Evolutionary conservation across 2,888 invertebrate genomes (phyloP).

Genomic region (Branchinecta sandiegonensis): DNA sequence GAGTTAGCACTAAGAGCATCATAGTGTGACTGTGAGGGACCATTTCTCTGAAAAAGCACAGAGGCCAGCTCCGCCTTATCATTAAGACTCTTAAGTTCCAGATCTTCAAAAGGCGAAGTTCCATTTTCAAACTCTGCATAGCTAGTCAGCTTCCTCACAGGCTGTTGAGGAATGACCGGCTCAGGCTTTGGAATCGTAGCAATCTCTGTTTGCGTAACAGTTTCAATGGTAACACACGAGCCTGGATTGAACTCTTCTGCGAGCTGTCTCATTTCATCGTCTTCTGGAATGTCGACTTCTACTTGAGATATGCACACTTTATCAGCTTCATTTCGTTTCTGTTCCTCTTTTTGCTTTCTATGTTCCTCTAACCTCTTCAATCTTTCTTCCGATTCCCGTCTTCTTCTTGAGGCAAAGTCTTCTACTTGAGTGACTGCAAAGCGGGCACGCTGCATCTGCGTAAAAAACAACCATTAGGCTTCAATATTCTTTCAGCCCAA

Average conservation of each 20-base stretch:
- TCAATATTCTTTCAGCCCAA: too few relatives aligned
- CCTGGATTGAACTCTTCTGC: not conserved
- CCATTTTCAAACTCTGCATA: slow-evolving; percentile 76
- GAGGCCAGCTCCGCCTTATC: slow-evolving; percentile 79
- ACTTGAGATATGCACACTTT: not conserved
- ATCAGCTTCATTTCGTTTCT: not conserved
- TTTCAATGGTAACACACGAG: not conserved
- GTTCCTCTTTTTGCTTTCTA: not conserved
- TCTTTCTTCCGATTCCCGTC: not conserved
- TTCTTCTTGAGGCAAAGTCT: not conserved
- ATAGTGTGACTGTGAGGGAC: too few relatives aligned
- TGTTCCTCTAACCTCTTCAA: not conserved
- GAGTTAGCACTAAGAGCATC: too few relatives aligned
- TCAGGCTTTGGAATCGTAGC: too few relatives aligned
- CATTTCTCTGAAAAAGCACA: slow-evolving; percentile 38
- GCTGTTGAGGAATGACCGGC: not conserved
- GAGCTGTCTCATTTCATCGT: not conserved
- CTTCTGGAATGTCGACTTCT: slow-evolving; percentile 9
- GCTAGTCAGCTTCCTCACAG: slow-evolving; percentile 1
- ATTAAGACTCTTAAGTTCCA: slow-evolving; percentile 79
- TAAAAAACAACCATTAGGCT: not conserved
- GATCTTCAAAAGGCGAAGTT: slow-evolving; percentile 82
- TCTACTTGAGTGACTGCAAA: not conserved
- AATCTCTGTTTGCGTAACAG: too few relatives aligned
- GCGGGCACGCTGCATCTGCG: not conserved